Conservation (phyloP, 2,888 invertebrate genomes). For the Eretmocerus hayati region DNA sequence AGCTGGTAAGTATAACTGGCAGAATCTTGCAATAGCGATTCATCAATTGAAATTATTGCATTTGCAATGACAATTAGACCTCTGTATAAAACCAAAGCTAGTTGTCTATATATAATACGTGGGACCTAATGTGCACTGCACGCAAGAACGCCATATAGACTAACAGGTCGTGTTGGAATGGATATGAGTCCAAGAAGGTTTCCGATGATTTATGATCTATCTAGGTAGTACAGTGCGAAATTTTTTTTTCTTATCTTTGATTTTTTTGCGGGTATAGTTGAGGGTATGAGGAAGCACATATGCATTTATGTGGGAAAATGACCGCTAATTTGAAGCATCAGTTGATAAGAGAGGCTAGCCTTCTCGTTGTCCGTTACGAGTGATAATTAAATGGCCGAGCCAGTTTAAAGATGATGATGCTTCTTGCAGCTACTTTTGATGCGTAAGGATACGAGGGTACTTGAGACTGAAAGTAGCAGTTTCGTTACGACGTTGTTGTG, state of each 20-base stretch:
- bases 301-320: conserved; percentile 12
- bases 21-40: conserved; percentile 13
- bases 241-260: conserved; percentile 8
- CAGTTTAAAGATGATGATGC: no score
- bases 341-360: neutral
- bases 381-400: neutral
- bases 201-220: conserved; percentile 12
- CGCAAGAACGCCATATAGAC: neutral
- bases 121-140: neutral
- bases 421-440: no score
- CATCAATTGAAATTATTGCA: conserved; percentile 19
- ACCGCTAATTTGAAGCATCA: neutral
- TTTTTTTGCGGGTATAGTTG: no score
- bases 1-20: no score
- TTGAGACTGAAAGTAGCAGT: no score
- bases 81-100: no score
- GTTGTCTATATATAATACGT: no score
- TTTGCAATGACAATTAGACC: conserved; percentile 19
- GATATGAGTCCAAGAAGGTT: neutral
- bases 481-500: no score
- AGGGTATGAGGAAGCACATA: no score
- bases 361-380: neutral
- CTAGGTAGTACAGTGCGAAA: neutral
- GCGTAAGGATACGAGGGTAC: no score
- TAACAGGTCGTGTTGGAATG: conserved; percentile 3